Percentiles rank a stretch among this genome's conserved stretches.
Conservation (phyloP, 2,888 invertebrate species). For the Caradrina kadenii region DNA sequence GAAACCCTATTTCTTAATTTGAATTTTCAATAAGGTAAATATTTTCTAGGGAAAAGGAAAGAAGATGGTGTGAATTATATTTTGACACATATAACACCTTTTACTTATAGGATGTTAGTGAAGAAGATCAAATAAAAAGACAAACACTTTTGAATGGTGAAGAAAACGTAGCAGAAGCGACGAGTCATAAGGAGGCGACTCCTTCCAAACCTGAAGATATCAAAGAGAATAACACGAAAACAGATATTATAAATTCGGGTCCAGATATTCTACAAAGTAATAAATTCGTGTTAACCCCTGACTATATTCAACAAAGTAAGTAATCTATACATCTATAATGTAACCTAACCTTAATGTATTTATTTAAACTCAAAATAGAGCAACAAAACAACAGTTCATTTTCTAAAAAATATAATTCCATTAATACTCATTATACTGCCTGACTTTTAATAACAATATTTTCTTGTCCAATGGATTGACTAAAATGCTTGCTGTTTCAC, state of each 20-base stretch:
- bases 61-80: slow-evolving; percentile 42
- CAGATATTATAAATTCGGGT: slow-evolving; percentile 80
- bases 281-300: slow-evolving; percentile 96
- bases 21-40: slow-evolving; percentile 39
- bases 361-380: background rate
- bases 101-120: slow-evolving; percentile 83
- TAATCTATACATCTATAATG: too few species aligned
- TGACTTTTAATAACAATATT: too few species aligned
- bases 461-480: background rate
- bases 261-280: slow-evolving; percentile 78
- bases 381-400: too few species aligned
- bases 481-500: background rate
- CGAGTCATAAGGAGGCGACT: slow-evolving; percentile 81
- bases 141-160: slow-evolving; percentile 85
- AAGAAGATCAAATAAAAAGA: slow-evolving; percentile 80
- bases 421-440: too few species aligned
- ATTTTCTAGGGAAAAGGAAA: slow-evolving; percentile 29
- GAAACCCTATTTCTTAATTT: slow-evolving; percentile 62
- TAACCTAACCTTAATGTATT: background rate
- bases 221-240: slow-evolving; percentile 83
- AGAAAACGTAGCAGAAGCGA: slow-evolving; percentile 84
- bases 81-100: slow-evolving; percentile 66
- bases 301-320: slow-evolving; percentile 98
- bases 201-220: slow-evolving; percentile 84
- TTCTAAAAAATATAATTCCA: too few species aligned